These are phyloP conservation scores for Tenthredo mesomela DNA, from an alignment of 2,888 invertebrate species.

Conservation along the genomic window DNA sequence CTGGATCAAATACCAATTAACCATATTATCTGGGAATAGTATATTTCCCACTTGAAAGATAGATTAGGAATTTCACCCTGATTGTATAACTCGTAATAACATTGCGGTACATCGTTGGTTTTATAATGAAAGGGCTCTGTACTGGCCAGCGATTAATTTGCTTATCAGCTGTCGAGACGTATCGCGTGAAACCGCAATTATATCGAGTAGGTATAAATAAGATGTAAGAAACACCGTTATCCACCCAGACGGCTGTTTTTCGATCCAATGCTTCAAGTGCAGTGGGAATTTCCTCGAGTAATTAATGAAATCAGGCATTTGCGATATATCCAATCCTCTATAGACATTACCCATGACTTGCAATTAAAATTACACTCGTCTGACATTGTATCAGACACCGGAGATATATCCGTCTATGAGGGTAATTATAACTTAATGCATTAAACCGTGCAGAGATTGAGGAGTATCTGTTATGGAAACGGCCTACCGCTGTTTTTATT, in stretches of 20 bases:
- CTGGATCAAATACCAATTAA: too few relatives aligned
- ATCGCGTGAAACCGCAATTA: background rate
- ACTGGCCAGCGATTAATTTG: background rate
- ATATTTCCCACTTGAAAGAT: background rate
- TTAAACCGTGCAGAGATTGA: background rate
- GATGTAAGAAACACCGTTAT: background rate
- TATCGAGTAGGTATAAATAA: background rate
- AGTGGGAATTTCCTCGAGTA: background rate
- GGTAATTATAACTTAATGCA: background rate
- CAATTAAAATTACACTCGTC: background rate
- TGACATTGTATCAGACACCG: background rate
- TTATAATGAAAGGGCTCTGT: background rate
- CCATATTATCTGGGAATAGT: too few relatives aligned
- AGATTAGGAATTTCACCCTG: conserved; percentile 79
- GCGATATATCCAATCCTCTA: background rate
- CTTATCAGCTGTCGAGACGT: background rate
- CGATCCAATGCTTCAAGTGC: background rate
- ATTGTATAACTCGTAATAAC: conserved; percentile 77
- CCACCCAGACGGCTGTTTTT: background rate
- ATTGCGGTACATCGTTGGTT: background rate
- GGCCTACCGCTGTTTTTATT: background rate
- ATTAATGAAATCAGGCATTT: background rate
- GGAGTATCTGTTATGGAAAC: background rate
- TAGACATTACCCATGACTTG: background rate
- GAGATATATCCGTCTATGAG: background rate